Evolutionary conservation across 2,888 invertebrate species (phyloP).

Genomic region (Melipona beecheii): DNA sequence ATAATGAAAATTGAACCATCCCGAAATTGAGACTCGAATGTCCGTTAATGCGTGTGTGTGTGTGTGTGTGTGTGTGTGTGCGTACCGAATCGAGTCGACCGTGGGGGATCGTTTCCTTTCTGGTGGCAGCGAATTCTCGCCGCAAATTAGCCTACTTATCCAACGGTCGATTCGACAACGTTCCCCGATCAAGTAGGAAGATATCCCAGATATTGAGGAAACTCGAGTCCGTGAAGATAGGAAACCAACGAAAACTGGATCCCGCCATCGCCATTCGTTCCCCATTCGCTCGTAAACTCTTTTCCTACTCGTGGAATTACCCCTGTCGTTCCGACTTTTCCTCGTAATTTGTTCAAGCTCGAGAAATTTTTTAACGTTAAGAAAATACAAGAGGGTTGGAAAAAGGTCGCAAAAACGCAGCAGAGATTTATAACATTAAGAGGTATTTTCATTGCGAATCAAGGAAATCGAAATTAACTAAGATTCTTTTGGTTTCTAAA

Average conservation of each 20-base stretch:
- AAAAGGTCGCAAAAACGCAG: no score
- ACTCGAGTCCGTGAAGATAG: constrained; percentile 14
- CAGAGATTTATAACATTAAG: no score
- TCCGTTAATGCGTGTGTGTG: no score
- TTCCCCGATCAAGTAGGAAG: background rate
- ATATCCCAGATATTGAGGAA: background rate
- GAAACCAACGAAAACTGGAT: constrained; percentile 39
- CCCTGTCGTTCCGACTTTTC: constrained; percentile 45
- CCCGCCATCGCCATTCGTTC: constrained; percentile 25
- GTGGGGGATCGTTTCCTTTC: background rate
- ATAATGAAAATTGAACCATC: no score
- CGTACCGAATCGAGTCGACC: background rate
- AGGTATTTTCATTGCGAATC: no score
- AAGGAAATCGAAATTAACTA: no score
- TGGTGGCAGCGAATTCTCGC: constrained; percentile 7
- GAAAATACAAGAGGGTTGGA: no score
- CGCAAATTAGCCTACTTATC: background rate
- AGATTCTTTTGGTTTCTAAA: no score
- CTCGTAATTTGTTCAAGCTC: background rate
- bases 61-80: no score
- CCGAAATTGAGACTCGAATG: no score
- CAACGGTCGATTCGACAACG: constrained; percentile 11
- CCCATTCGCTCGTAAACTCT: constrained; percentile 48
- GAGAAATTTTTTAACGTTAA: no score
- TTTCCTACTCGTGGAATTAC: background rate